Base-by-base conservation (phyloP, 1,140 invertebrate species). In the Dryas iulia region DNA sequence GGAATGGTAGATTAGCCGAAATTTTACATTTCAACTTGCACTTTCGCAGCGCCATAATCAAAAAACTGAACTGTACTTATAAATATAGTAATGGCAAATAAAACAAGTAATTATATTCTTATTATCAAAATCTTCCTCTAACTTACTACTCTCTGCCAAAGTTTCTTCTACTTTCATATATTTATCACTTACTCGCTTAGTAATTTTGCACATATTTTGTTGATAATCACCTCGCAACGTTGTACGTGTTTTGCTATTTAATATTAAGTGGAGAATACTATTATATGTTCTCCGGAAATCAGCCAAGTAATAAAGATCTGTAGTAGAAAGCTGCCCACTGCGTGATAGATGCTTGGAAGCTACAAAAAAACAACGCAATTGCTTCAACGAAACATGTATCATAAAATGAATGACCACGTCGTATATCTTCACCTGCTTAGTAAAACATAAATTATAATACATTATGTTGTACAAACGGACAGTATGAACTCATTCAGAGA, bases 381-480 rank as follows among this genome's bases (percentile, higher is more conserved):
- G 77, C 74, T 78, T 80, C 77, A 82, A 47, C 73, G 74, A 71
- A 75, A 73, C 77, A 79, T 78, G 79, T 76, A 77, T 79, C 71
- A 81, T 81, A 81, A 79, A 79, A 81, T 65, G 73, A 75, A 81
- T 74, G 78, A 88, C 81, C 78, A 78, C 71, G 72, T 78, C 84
- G 79, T 89, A 89, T 88, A 89, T 89, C 87, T 89, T 89, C 89
- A 91, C 89, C 89, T 91, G 89, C 86, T 87, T 89, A 85, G 88
- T 89, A 86, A 84, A 82, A 91, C 89, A 91, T 91, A 90, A 91
- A 90, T 91, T 89, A 89, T 90, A 90, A 90, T 87, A 90, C 86
- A 89, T 89, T 87, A 89, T 90, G 85, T 88, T 86, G 83, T 89
- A 88, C 87, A 86, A 78, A 83, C 82, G 86, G 81, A 82, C 77